Conservation (phyloP, 2,797 vertebrate genomes). For the Malacoctenus gilli region DNA sequence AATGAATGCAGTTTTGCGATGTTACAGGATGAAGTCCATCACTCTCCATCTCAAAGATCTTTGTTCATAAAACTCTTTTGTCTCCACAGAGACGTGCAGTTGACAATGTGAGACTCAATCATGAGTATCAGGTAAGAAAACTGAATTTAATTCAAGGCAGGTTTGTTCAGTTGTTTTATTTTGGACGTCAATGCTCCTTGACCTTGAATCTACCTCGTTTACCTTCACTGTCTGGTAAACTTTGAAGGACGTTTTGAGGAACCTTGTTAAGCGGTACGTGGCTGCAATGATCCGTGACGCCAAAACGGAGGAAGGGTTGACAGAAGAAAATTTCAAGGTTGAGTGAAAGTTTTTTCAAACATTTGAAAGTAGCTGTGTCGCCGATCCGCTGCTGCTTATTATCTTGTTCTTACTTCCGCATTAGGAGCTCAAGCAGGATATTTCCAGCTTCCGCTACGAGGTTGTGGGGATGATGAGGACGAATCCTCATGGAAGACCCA, state of each 20-base stretch:
- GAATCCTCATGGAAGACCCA: constrained; percentile 67
- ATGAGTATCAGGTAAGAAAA: constrained; percentile 97
- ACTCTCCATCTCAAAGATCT: neutral
- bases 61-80: neutral
- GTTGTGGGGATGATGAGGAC: constrained; percentile 92
- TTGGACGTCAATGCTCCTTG: too few species aligned
- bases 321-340: constrained; percentile 99
- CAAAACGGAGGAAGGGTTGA: constrained; percentile 93
- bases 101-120: constrained; percentile 89
- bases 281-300: constrained; percentile 97
- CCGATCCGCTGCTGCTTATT: constrained; percentile 20
- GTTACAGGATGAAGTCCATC: too few species aligned
- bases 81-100: constrained; percentile 88
- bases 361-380: neutral
- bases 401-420: constrained; percentile 23
- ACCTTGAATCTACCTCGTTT: too few species aligned
- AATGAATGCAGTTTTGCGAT: too few species aligned
- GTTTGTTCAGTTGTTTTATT: too few species aligned
- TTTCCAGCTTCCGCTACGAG: constrained; percentile 98
- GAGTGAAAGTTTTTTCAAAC: neutral
- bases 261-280: constrained; percentile 94
- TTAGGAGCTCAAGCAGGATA: constrained; percentile 97
- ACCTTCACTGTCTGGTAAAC: too few species aligned
- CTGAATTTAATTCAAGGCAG: too few species aligned
- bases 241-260: constrained; percentile 91